phyloP scores from a whole-genome alignment of 92 coral and sea anemone genomes.

The Ricordea florida region DNA sequence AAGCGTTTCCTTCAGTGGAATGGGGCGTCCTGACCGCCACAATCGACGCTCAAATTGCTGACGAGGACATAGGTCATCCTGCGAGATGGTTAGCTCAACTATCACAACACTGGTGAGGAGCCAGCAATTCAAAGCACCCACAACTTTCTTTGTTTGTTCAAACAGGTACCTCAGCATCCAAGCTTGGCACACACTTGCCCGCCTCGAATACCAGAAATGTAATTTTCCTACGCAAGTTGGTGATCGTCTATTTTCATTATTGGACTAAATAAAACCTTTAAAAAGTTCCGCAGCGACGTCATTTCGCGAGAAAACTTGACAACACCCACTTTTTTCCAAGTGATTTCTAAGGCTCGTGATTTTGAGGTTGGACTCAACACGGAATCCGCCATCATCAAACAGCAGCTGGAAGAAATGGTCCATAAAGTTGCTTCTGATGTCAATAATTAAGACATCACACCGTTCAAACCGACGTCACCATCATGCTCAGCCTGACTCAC shows the following conservation, averaged over 20 bases:
- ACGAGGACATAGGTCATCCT: slow-evolving; percentile 33
- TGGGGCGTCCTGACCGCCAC: slow-evolving; percentile 47
- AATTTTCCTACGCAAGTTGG: slow-evolving; percentile 31
- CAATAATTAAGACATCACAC: background rate
- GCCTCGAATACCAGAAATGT: slow-evolving; percentile 48
- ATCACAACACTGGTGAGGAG: slow-evolving; percentile 25
- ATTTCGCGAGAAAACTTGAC: slow-evolving; percentile 38
- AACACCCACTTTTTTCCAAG: background rate
- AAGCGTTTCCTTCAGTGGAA: slow-evolving; percentile 52
- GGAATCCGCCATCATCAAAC: slow-evolving; percentile 8
- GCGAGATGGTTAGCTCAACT: slow-evolving; percentile 42
- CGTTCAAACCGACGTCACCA: background rate
- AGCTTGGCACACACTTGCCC: slow-evolving; percentile 19
- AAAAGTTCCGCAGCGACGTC: slow-evolving; percentile 34
- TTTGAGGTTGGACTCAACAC: background rate
- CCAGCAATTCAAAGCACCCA: slow-evolving; percentile 40
- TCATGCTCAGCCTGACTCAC: background rate
- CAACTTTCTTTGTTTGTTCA: slow-evolving; percentile 22
- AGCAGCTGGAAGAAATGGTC: background rate
- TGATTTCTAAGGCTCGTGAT: background rate
- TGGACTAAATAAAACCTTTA: slow-evolving; percentile 48
- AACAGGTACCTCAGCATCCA: slow-evolving; percentile 49
- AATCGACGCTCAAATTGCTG: slow-evolving; percentile 45
- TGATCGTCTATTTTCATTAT: slow-evolving; percentile 43
- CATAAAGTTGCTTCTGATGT: background rate